Evolutionary conservation across 2,113 vertebrate species (phyloP), one percentile per base, ranked within the genome.

Genomic region (Callopanchax toddi): DNA sequence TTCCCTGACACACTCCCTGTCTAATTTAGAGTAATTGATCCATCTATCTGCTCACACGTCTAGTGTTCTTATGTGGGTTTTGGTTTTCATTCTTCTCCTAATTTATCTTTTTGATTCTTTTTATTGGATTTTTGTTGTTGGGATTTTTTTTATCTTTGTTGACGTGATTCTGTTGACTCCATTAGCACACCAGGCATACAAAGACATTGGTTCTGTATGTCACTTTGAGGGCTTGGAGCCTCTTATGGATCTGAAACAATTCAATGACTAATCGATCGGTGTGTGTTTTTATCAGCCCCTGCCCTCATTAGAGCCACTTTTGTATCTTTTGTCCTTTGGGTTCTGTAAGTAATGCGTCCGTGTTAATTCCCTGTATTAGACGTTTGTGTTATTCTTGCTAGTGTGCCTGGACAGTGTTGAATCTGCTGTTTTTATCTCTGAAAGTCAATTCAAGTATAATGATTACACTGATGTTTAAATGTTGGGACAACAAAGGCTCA

Each of bases 21-120:
- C 62, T 54, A 39, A 67, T 57, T 40, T 18, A 36, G 25, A 36
- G 20, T 29, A 51, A 64, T 62, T 29, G 18, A 32, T 57, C 22
- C 3, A 25, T 60, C 34, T 59, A 8, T 44, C 34, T n/a, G 12
- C 40, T 53, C 7, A 15, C 37, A 32, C 5, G 11, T 60, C 16
- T 32, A 11, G 17, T 12, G 7, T 6, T 26, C 10, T 13, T 1
- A 6, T 43, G 16, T 23, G 21, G 11, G 4, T 32, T 22, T 39
- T 20, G 9, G 2, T 48, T 21, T 5, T n/a, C 16, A 17, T 32
- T 3, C 1, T 55, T 51, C 34, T 25, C n/a, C 21, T 17, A 16
- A 12, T 5, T 70, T 34, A 34, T 49, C 2, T 59, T 32, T 7
- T 29, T 29, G 26, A 29, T 13, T 10, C 4, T 2, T 11, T 9